Base-by-base conservation (phyloP, 2,888 invertebrate genomes). In the Polyploca ridens region DNA sequence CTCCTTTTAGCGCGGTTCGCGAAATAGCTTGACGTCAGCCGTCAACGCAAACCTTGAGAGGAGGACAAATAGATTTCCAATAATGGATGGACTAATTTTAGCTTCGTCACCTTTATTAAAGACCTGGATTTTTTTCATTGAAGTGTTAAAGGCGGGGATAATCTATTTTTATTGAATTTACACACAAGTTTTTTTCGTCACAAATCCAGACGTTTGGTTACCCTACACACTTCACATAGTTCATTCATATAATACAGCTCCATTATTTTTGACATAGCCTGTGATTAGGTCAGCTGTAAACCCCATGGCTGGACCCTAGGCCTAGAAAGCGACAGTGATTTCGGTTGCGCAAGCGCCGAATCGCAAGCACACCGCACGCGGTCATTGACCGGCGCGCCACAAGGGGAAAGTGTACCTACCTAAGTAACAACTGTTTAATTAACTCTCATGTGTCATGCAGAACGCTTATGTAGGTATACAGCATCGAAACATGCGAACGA, bases 311-410 rank as follows among this genome's bases (percentile, higher is more conserved):
- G 59, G 75, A 77, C 76, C 82, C 77, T 80, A 81, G 78, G 86
- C 85, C 84, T 91, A 92, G 92, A 93, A 92, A 93, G 92, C 79
- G 90, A 92, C 86, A 91, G 92, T 90, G 88, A 84, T 85, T 79
- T 73, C 68, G 68, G 84, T 90, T 90, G 87, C 90, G 91, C 85
- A 88, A 90, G 84, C 83, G 85, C 87, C 92, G 87, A 92, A 92
- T 87, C 77, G 80, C 78, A 70, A 10, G 54, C 54, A 14, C 54
- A 19, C 16, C 69, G 67, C 69, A 69, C 27, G 90, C 80, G 90
- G 90, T 86, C 89, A 82, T 74, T 82, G 91, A 90, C 89, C 89
- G 84, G 75, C 83, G 82, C 69, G 71, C 63, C 66, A 67, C 71
- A 75, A 79, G 83, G 91, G 82, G 91, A 91, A 90, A 91, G 90